A percentile compares a stretch with the other conserved stretches of the same genome.
phyloP scores from a whole-genome alignment of 2,797 vertebrate genomes.

The Alectoris magna region DNA sequence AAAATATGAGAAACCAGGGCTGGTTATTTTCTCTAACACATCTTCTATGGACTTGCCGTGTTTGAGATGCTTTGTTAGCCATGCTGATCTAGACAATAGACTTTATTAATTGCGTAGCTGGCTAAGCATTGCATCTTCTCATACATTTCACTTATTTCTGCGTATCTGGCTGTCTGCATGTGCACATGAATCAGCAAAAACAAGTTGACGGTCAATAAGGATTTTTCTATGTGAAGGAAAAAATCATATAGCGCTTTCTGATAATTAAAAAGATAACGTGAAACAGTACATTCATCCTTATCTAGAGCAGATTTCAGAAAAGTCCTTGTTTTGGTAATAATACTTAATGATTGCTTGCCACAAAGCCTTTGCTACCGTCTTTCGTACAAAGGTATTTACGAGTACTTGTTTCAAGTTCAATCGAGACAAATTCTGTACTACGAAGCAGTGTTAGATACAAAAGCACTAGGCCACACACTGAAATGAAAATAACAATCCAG shows the following conservation, averaged over 20 bases:
- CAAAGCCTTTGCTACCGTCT: background rate
- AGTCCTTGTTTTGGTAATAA: background rate
- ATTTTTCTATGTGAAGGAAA: background rate
- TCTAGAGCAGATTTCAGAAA: background rate
- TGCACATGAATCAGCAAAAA: background rate
- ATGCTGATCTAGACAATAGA: background rate
- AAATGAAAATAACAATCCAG: background rate
- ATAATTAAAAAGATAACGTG: background rate
- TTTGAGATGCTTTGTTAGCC: background rate
- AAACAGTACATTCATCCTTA: background rate
- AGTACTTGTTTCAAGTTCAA: background rate
- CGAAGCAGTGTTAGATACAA: background rate
- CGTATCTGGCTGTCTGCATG: background rate
- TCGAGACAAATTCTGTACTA: background rate
- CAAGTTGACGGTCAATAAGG: background rate
- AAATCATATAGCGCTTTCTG: background rate
- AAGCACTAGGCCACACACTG: background rate
- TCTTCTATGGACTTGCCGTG: background rate
- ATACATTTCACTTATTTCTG: background rate
- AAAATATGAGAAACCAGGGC: background rate
- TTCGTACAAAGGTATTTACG: background rate
- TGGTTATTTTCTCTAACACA: background rate
- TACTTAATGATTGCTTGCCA: background rate
- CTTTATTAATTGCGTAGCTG: background rate
- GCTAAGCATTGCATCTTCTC: background rate